Conservation (phyloP, 2,888 invertebrate genomes). For the Nemapogon koenigi region DNA sequence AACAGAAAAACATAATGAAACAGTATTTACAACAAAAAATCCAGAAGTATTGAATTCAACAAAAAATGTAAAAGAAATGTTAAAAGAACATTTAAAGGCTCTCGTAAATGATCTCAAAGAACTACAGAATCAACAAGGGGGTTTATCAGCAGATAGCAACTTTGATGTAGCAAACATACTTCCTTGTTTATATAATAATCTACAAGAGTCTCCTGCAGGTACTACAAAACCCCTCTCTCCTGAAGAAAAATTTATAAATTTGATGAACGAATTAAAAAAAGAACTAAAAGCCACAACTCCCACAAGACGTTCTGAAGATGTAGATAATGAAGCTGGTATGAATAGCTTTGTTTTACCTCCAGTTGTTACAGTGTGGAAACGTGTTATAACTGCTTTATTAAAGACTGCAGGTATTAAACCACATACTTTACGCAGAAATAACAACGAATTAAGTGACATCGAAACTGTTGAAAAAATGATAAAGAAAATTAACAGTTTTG, state of each 20-base stretch:
- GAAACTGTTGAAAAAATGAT: constrained; percentile 15
- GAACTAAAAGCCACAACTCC: not conserved
- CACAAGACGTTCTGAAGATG: not conserved
- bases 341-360: too few species aligned
- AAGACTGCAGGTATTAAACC: too few species aligned
- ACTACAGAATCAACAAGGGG: constrained; percentile 31
- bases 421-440: too few species aligned
- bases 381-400: too few species aligned
- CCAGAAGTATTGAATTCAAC: not conserved
- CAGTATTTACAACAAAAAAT: too few species aligned
- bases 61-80: constrained; percentile 30
- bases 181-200: constrained; percentile 42
- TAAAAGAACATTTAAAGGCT: constrained; percentile 41
- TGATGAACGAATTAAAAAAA: not conserved
- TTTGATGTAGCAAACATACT: constrained; percentile 33
- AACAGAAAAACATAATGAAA: constrained; percentile 3
- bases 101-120: constrained; percentile 43
- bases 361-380: too few species aligned
- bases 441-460: too few species aligned
- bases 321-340: too few species aligned
- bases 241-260: not conserved
- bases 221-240: not conserved
- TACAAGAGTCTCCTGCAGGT: constrained; percentile 19
- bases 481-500: constrained; percentile 11
- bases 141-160: constrained; percentile 21